phyloP scores from a whole-genome alignment of 2,888 invertebrate genomes.

The Chaetoderma sp. region DNA sequence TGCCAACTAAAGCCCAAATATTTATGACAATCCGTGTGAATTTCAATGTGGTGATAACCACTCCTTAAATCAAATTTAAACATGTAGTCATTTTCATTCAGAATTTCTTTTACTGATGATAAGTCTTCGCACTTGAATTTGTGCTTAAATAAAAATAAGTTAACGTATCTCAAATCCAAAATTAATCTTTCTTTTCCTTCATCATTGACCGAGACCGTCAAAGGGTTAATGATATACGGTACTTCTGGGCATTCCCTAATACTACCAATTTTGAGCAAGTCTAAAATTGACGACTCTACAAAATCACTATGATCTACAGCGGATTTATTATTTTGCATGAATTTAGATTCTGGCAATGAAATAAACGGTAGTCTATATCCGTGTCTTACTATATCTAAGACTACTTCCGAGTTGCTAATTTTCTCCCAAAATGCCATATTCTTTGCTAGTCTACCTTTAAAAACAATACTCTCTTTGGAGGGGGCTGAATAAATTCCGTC shows the following conservation, averaged over 20 bases:
- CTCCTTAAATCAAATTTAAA: slow-evolving; percentile 18
- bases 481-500: too few species aligned
- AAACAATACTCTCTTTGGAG: background rate
- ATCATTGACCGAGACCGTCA: background rate
- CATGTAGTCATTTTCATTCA: slow-evolving; percentile 7
- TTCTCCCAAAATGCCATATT: background rate
- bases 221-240: slow-evolving; percentile 3
- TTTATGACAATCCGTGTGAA: background rate
- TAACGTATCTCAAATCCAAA: slow-evolving; percentile 1
- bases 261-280: too few species aligned
- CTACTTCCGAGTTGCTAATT: background rate
- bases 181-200: slow-evolving; percentile 7
- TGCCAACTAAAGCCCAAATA: slow-evolving; percentile 20
- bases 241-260: too few species aligned
- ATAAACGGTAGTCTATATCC: slow-evolving; percentile 4
- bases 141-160: background rate
- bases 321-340: background rate
- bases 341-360: background rate
- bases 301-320: background rate
- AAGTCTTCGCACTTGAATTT: slow-evolving; percentile 16
- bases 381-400: background rate
- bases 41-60: slow-evolving; percentile 20
- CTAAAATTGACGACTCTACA: too few species aligned
- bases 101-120: background rate
- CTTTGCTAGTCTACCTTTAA: background rate